phyloP scores from a whole-genome alignment of 2,888 invertebrate genomes.

The Drosophila parthenogenetica region DNA sequence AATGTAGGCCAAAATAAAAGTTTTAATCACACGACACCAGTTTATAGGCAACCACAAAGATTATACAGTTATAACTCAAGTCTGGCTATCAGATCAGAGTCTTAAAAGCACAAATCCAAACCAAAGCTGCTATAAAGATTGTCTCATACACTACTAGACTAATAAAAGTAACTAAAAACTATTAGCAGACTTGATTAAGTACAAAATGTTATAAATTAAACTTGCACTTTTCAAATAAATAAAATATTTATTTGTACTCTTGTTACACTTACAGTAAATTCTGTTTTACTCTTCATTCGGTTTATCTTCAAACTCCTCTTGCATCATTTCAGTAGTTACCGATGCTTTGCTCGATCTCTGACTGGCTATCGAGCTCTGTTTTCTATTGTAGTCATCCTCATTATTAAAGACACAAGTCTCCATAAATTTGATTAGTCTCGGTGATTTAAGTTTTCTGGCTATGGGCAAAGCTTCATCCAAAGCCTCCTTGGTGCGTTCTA shows the following conservation, averaged over 20 bases:
- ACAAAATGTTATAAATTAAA: too few relatives aligned
- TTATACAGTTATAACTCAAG: slow-evolving; percentile 49
- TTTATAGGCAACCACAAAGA: slow-evolving; percentile 74
- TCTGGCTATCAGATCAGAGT: slow-evolving; percentile 23
- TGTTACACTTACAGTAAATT: not conserved
- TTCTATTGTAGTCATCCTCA: slow-evolving; percentile 40
- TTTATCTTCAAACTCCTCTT: not conserved
- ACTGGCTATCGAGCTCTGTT: slow-evolving; percentile 19
- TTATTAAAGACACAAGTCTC: slow-evolving; percentile 44
- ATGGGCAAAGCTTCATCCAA: slow-evolving; percentile 49
- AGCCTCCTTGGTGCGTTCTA: slow-evolving; percentile 77
- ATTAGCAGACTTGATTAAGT: not conserved
- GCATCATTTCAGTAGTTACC: not conserved
- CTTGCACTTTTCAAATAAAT: too few relatives aligned
- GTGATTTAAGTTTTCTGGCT: slow-evolving; percentile 2
- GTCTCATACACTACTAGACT: not conserved
- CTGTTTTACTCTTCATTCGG: not conserved
- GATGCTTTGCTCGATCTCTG: slow-evolving; percentile 32
- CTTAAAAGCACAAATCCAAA: slow-evolving; percentile 3
- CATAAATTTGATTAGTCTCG: slow-evolving; percentile 35
- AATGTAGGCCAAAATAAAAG: slow-evolving; percentile 68
- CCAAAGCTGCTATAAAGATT: not conserved
- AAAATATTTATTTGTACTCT: not conserved
- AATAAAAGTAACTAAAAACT: not conserved
- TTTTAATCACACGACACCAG: slow-evolving; percentile 64